These are phyloP conservation scores for Scolopax bukidnonensis DNA, from an alignment of 2,797 vertebrate genomes.

Conservation along the genomic window DNA sequence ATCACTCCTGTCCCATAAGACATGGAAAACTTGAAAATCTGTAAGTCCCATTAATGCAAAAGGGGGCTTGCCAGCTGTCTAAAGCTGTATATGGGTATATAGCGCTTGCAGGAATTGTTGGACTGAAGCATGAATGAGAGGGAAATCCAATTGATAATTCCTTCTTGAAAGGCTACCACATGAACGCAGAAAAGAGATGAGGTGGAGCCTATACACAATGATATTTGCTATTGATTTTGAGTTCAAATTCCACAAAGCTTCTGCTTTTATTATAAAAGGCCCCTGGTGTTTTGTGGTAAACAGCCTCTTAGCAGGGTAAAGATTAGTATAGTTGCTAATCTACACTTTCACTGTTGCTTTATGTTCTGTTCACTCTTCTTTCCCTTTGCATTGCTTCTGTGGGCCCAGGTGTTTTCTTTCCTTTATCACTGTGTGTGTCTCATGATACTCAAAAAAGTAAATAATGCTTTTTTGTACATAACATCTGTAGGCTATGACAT, in stretches of 20 bases:
- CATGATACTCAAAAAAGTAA: not conserved
- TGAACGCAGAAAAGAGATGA: not conserved
- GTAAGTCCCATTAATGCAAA: accelerated
- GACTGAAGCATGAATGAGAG: not conserved
- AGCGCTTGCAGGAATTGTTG: not conserved
- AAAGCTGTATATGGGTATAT: not conserved
- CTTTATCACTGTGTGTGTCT: not conserved
- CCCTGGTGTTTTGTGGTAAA: not conserved
- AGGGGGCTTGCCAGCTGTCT: not conserved
- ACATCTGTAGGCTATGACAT: not conserved
- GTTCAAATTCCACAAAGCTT: not conserved
- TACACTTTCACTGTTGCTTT: not conserved
- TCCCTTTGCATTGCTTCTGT: not conserved
- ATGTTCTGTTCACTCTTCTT: not conserved
- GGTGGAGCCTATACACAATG: not conserved
- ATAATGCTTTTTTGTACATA: not conserved
- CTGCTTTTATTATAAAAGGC: not conserved
- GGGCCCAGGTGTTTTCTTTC: not conserved
- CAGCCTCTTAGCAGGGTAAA: not conserved
- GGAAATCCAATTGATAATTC: not conserved
- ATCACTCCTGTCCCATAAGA: not conserved
- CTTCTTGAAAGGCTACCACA: not conserved
- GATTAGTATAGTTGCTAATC: not conserved
- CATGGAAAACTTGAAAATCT: not conserved
- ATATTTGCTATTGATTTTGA: not conserved